Evolutionary conservation across 2,113 vertebrate species (phyloP), one percentile per base, ranked within the genome.

Genomic region (Marmota flaviventris): DNA sequence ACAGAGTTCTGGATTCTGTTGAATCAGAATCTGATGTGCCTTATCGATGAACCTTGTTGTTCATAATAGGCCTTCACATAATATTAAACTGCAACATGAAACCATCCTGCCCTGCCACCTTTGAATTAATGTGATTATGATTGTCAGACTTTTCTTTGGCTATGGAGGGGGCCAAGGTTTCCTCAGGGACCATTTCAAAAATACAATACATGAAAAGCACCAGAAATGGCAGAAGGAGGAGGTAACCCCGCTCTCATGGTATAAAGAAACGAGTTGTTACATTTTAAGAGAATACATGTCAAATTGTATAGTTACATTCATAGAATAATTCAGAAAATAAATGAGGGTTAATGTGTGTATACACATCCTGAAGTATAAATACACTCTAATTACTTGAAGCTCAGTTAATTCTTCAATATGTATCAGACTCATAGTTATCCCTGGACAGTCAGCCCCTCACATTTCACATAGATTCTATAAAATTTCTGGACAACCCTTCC

Each of bases 301-400:
- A 82, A 88, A 72, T n/a, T 58, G 24, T 94, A 56, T 53, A 95
- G 22, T 87, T 70, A 79, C 2, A 83, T 53, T 97, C 27, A 85
- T 3, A 83, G 53, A 87, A 93, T 8, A 73, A 72, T 95, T 91
- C 53, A 86, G 61, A 75, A 16, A 87, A 65, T 82, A 75, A 93
- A 76, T 42, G 86, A 94, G 6, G 6, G 22, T 91, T 81, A 84
- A 77, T 37, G 0, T 45, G 8, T 86, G 8, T 86, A 18, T 37
- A 84, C 70, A 76, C 63, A 63, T 58, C 1, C 2, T 95, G 12
- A 87, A 67, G 53, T 76, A 90, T 2, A 92, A 76, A 75, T 56
- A 84, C 17, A 51, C 17, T 37, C 37, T 16, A 37, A 72, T 45
- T 95, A 88, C 84, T 75, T 91, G 20, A 77, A 85, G 8, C 18